Percentiles rank a stretch among this genome's conserved stretches.
Evolutionary conservation across 2,888 invertebrate species (phyloP).

Genomic region (Scaptodrosophila latifasciaeformis): DNA sequence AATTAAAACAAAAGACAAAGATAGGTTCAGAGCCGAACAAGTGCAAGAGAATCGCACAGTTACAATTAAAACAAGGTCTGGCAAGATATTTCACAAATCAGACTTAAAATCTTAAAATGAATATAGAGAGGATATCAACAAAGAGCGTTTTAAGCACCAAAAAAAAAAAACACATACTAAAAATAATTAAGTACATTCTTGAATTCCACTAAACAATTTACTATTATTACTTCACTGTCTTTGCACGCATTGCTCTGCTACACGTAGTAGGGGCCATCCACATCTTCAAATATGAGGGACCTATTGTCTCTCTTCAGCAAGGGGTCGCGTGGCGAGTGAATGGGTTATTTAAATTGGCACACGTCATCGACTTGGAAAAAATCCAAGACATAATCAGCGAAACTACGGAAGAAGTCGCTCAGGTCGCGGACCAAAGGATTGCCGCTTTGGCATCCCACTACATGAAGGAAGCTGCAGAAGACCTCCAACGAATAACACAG

Average conservation of each 20-base stretch:
- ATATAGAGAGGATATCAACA: too few relatives aligned
- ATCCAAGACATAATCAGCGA: not conserved
- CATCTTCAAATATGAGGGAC: not conserved
- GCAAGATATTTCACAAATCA: too few relatives aligned
- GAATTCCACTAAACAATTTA: too few relatives aligned
- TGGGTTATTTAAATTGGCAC: not conserved
- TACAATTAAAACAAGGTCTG: too few relatives aligned
- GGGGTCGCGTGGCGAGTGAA: not conserved
- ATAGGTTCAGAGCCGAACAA: too few relatives aligned
- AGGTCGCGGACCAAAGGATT: not conserved
- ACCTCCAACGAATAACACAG: not conserved
- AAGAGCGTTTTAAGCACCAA: too few relatives aligned
- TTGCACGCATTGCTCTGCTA: not conserved
- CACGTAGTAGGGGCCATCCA: not conserved
- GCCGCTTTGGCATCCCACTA: not conserved
- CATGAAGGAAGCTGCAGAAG: not conserved
- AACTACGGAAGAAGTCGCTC: not conserved
- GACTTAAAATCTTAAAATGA: too few relatives aligned
- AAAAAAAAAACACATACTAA: too few relatives aligned
- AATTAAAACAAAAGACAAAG: too few relatives aligned
- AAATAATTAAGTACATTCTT: too few relatives aligned
- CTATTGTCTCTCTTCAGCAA: not conserved
- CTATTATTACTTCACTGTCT: not conserved
- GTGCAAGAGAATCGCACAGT: too few relatives aligned
- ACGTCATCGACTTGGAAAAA: not conserved